phyloP scores from a whole-genome alignment of 1,140 invertebrate species.

The Harpegnathos saltator region DNA sequence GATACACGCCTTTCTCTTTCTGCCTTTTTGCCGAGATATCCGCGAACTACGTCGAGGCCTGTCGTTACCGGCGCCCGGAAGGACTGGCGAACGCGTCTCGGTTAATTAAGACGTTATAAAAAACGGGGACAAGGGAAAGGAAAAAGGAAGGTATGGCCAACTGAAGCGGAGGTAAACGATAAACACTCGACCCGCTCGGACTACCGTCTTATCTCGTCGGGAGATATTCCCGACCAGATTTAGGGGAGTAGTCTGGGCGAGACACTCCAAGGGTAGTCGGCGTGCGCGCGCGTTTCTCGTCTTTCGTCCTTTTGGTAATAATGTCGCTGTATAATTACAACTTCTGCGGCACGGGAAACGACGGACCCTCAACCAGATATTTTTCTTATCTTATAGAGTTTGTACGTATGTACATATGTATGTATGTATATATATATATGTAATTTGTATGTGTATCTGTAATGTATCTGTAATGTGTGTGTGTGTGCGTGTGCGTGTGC shows the following conservation, averaged over 20 bases:
- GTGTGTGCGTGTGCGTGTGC: too few species aligned
- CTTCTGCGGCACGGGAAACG: conserved; percentile 54
- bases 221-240: conserved; percentile 57
- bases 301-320: conserved; percentile 62
- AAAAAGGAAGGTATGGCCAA: background rate
- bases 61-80: conserved; percentile 45
- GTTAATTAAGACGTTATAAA: conserved; percentile 56
- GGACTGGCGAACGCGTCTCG: conserved; percentile 13
- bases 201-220: conserved; percentile 26
- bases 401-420: background rate
- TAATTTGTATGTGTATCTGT: too few species aligned
- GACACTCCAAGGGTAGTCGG: background rate
- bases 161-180: conserved; percentile 25
- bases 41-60: conserved; percentile 30
- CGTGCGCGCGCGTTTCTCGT: background rate
- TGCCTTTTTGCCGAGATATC: conserved; percentile 1
- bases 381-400: conserved; percentile 64
- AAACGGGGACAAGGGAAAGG: conserved; percentile 3
- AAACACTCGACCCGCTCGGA: conserved; percentile 25
- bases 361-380: conserved; percentile 17
- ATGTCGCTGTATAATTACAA: conserved; percentile 69
- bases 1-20: background rate
- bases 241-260: conserved; percentile 7
- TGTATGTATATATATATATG: background rate
- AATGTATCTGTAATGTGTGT: too few species aligned